phyloP scores from a whole-genome alignment of 1,140 invertebrate genomes.

The Drosophila ananassae region DNA sequence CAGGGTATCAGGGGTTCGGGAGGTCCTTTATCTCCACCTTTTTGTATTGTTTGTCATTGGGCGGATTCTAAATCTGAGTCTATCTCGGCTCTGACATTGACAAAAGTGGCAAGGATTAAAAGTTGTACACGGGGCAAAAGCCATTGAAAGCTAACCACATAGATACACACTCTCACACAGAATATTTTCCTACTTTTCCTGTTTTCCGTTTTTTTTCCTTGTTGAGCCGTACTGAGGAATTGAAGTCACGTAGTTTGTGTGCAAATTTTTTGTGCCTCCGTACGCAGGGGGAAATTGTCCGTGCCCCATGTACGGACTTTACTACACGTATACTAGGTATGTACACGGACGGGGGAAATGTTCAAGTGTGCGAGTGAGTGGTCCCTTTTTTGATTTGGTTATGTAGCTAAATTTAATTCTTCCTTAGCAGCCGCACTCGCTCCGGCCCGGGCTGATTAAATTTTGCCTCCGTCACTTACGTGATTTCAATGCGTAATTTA shows the following conservation, averaged over 20 bases:
- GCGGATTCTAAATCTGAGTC: constrained; percentile 50
- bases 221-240: constrained; percentile 61
- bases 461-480: constrained; percentile 71
- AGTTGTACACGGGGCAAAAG: constrained; percentile 55
- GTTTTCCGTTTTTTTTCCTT: constrained; percentile 5
- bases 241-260: constrained; percentile 78
- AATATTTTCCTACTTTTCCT: constrained; percentile 20
- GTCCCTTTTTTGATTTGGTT: constrained; percentile 70
- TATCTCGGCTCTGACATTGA: constrained; percentile 69
- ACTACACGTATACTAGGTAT: background rate
- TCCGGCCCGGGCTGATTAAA: constrained; percentile 72
- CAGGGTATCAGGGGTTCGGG: constrained; percentile 27
- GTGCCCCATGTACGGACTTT: constrained; percentile 23
- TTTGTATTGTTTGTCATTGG: constrained; percentile 66
- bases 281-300: constrained; percentile 55
- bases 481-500: constrained; percentile 81
- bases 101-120: constrained; percentile 80
- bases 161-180: constrained; percentile 11
- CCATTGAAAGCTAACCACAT: constrained; percentile 46
- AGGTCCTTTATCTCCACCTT: constrained; percentile 11
- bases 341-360: background rate
- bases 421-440: constrained; percentile 67
- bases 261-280: constrained; percentile 66
- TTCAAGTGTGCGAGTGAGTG: constrained; percentile 2
- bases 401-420: constrained; percentile 81